Percentiles rank a stretch among this genome's conserved stretches.
Conservation (phyloP, 2,888 invertebrate species). For the Rhopalosiphum nymphaeae region DNA sequence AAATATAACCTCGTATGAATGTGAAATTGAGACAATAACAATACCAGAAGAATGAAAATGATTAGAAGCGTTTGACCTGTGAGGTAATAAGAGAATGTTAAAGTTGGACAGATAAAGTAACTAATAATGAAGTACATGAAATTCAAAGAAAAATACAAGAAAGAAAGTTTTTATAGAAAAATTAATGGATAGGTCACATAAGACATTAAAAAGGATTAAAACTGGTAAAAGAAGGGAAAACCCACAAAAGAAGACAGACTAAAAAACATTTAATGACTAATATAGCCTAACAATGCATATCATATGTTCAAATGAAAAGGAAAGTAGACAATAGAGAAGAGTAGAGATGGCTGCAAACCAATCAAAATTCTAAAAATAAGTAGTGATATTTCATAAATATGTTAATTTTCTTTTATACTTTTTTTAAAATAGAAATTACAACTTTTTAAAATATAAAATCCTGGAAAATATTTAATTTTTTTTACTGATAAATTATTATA, state of each 20-base stretch:
- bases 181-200: neutral
- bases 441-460: neutral
- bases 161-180: neutral
- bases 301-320: slow-evolving; percentile 3
- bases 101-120: neutral
- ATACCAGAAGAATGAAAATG: neutral
- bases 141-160: neutral
- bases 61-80: neutral
- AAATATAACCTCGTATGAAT: neutral
- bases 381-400: neutral
- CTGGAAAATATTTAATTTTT: neutral
- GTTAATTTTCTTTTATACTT: too few relatives aligned
- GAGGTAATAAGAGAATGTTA: neutral
- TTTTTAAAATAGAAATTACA: too few relatives aligned
- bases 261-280: neutral
- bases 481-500: neutral
- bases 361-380: neutral
- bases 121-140: neutral
- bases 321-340: neutral
- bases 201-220: neutral
- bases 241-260: neutral
- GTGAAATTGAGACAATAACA: neutral
- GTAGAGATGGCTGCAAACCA: neutral
- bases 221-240: neutral
- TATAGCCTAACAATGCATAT: neutral